A percentile compares a stretch with the other conserved stretches of the same genome.
Conservation (phyloP, 2,888 invertebrate genomes). For the Cremastobaeus sp. region DNA sequence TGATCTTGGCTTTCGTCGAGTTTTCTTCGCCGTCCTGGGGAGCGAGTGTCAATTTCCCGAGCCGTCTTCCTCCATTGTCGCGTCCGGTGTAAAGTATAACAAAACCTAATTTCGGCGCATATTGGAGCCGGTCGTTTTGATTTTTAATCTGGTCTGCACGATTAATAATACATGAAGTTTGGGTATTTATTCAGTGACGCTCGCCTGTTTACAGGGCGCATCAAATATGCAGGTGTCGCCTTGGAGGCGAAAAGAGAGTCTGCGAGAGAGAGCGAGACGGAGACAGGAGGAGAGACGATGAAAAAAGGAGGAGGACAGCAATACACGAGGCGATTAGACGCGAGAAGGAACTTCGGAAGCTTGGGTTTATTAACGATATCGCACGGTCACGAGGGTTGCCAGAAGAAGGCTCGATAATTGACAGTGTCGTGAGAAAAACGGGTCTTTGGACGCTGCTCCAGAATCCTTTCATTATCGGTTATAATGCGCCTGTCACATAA, state of each 20-base stretch:
- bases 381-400: slow-evolving; percentile 67
- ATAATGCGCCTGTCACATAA: slow-evolving; percentile 61
- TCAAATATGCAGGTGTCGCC: slow-evolving; percentile 77
- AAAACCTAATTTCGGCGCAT: slow-evolving; percentile 47
- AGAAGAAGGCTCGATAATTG: slow-evolving; percentile 74
- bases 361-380: slow-evolving; percentile 76
- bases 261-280: slow-evolving; percentile 7
- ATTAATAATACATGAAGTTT: slow-evolving; percentile 73
- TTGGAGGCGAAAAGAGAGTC: slow-evolving; percentile 59
- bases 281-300: slow-evolving; percentile 48
- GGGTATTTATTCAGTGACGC: slow-evolving; percentile 73
- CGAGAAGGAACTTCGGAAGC: slow-evolving; percentile 71
- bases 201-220: slow-evolving; percentile 73
- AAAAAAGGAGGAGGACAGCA: slow-evolving; percentile 62
- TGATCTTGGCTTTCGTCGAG: too few species aligned
- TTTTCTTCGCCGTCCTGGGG: too few species aligned
- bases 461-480: slow-evolving; percentile 59
- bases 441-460: slow-evolving; percentile 48
- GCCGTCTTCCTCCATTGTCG: too few species aligned
- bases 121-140: slow-evolving; percentile 55
- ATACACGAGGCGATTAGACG: slow-evolving; percentile 75
- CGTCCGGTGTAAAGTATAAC: too few species aligned
- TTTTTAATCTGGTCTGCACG: slow-evolving; percentile 70
- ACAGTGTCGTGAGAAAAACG: slow-evolving; percentile 71
- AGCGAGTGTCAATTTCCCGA: slow-evolving; percentile 69